phyloP scores from a whole-genome alignment of 2,797 vertebrate genomes.

The Nyctibius grandis region DNA sequence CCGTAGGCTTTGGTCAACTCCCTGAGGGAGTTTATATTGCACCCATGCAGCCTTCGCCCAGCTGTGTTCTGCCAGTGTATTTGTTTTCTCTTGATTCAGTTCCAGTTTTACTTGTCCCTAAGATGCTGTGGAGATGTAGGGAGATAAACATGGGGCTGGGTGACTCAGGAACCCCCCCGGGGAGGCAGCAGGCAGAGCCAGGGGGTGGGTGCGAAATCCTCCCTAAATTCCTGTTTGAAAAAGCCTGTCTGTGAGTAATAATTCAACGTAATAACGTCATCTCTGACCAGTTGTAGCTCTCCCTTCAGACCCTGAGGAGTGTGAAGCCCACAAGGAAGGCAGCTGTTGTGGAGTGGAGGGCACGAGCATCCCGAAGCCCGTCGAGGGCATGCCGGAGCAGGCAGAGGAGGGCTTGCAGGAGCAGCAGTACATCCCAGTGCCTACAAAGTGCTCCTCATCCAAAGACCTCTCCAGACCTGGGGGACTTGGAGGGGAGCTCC shows the following conservation, averaged over 20 bases:
- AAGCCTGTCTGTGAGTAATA: not conserved
- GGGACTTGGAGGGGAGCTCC: rapidly evolving
- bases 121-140: not conserved
- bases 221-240: not conserved
- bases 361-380: not conserved
- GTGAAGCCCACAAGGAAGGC: not conserved
- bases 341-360: not conserved
- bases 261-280: not conserved
- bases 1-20: not conserved
- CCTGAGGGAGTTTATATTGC: not conserved
- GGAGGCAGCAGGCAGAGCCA: not conserved
- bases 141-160: not conserved
- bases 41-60: not conserved
- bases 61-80: not conserved
- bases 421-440: not conserved
- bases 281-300: not conserved
- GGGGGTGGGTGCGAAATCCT: not conserved
- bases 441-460: rapidly evolving
- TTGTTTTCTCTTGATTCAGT: not conserved
- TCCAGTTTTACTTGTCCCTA: not conserved
- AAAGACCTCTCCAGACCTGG: not conserved
- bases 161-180: not conserved
- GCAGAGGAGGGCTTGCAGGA: not conserved
- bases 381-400: not conserved
- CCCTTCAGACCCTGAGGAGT: not conserved